Conservation (phyloP, 2,888 invertebrate genomes). For the Sympetrum striolatum region DNA sequence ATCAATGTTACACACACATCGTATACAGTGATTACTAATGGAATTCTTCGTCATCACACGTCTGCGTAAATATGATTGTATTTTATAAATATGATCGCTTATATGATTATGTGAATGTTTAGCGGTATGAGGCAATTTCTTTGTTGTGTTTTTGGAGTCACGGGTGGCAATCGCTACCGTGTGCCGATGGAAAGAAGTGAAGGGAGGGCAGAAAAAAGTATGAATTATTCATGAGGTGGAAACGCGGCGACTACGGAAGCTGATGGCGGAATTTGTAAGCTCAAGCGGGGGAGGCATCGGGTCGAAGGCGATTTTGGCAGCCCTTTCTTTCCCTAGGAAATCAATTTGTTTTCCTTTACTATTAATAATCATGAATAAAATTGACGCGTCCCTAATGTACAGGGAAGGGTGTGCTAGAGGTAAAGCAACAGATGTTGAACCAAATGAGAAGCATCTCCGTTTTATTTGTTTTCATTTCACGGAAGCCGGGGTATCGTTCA, state of each 20-base stretch:
- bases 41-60: too few species aligned
- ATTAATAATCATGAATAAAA: constrained; percentile 37
- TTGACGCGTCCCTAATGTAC: neutral
- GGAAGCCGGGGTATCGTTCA: neutral
- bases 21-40: too few species aligned
- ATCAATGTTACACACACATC: too few species aligned
- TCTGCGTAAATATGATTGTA: too few species aligned
- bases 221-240: constrained; percentile 26
- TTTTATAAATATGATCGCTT: too few species aligned
- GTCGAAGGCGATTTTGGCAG: neutral
- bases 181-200: constrained; percentile 3
- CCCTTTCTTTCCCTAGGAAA: neutral
- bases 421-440: neutral
- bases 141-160: neutral
- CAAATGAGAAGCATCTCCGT: neutral
- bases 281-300: neutral
- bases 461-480: neutral
- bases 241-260: constrained; percentile 3
- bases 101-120: too few species aligned
- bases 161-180: neutral
- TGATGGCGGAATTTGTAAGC: constrained; percentile 21
- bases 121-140: neutral
- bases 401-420: neutral
- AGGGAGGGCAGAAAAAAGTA: neutral
- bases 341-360: constrained; percentile 31